Conservation (phyloP, 2,113 vertebrate species). For the Lasiurus borealis region DNA sequence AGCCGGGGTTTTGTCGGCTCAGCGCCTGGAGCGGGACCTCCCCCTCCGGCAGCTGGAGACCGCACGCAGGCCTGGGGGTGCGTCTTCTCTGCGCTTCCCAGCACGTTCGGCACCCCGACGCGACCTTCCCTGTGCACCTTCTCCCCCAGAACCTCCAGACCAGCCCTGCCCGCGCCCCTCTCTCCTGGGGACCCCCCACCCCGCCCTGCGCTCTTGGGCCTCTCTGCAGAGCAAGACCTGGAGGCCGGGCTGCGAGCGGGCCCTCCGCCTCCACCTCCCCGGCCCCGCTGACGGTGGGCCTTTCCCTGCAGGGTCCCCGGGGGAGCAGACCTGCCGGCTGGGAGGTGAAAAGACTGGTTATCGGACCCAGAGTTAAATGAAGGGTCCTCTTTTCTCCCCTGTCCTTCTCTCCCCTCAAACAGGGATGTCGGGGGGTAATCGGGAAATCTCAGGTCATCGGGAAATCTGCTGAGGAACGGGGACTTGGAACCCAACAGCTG, state of each 20-base stretch:
- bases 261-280: neutral
- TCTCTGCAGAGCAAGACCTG: neutral
- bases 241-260: fast-evolving
- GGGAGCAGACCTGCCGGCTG: neutral
- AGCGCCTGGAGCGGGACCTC: neutral
- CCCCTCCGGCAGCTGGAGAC: neutral
- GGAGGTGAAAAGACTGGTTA: no score
- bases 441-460: neutral
- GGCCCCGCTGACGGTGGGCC: neutral
- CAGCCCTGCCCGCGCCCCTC: neutral
- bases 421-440: neutral
- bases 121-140: neutral
- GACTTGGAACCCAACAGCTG: neutral
- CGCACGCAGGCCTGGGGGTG: neutral
- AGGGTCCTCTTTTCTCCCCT: neutral
- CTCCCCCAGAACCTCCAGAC: neutral
- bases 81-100: neutral
- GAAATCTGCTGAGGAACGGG: neutral
- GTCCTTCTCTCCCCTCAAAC: neutral
- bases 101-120: neutral
- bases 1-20: neutral
- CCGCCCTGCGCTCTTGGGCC: neutral
- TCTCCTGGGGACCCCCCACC: no score
- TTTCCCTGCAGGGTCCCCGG: neutral
- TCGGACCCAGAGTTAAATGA: neutral